Conservation (phyloP, 2,797 vertebrate genomes). For the Myiotriccus ornatus region DNA sequence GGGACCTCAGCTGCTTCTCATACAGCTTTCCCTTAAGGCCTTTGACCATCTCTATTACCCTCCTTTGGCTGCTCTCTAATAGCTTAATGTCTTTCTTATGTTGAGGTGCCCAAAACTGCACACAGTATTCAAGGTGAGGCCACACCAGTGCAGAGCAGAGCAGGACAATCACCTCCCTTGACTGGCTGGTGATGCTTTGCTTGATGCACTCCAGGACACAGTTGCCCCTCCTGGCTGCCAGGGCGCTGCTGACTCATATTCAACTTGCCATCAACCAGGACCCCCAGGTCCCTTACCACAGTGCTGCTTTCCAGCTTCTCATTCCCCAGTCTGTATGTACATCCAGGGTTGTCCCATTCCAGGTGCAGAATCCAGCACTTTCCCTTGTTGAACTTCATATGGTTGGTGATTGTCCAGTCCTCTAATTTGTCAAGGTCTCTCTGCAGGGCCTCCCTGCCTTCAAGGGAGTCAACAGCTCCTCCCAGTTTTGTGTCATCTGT, state of each 20-base stretch:
- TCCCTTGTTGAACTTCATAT: not conserved
- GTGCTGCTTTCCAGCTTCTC: not conserved
- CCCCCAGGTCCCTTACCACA: not conserved
- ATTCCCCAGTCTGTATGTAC: not conserved
- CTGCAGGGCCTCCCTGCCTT: not conserved
- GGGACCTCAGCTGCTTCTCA: no score
- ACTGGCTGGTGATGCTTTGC: no score
- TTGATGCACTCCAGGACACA: no score
- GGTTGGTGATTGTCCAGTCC: not conserved
- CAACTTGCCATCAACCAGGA: not conserved
- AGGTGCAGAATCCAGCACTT: not conserved
- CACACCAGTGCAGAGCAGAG: no score
- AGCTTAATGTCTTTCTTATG: no score
- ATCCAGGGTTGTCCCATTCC: not conserved
- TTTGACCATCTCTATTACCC: no score
- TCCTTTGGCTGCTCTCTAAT: no score
- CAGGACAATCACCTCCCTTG: no score
- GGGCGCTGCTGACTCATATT: not conserved
- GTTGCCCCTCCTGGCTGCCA: not conserved
- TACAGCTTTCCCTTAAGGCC: no score
- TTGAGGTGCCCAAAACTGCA: no score
- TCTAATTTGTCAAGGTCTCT: not conserved
- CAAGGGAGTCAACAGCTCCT: not conserved
- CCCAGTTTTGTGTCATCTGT: not conserved
- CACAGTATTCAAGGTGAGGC: no score